Percentiles rank a stretch among this genome's conserved stretches.
Conservation (phyloP, 2,113 vertebrate genomes). For the Eulemur rufifrons region DNA sequence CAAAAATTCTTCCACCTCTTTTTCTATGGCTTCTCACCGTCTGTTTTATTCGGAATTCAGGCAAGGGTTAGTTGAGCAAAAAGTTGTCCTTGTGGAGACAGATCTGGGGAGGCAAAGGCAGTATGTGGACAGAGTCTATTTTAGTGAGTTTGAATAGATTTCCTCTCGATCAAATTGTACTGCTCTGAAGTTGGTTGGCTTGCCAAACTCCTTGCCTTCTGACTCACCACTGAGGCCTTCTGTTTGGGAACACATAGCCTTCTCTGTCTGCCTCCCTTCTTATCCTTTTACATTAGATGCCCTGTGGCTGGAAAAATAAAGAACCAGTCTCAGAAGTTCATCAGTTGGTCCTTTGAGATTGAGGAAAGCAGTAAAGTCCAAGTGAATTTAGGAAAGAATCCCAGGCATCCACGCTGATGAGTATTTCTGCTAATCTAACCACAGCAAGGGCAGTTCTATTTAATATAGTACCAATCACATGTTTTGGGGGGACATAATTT, state of each 20-base stretch:
- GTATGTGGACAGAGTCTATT: conserved; percentile 48
- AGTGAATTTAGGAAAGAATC: conserved; percentile 57
- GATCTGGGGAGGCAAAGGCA: neutral
- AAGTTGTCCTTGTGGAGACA: conserved; percentile 32
- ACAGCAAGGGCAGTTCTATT: neutral
- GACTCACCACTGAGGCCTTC: conserved; percentile 71
- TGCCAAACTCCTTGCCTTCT: conserved; percentile 65
- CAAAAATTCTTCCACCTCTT: neutral
- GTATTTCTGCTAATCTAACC: neutral
- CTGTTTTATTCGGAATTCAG: conserved; percentile 24
- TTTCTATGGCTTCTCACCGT: conserved; percentile 2
- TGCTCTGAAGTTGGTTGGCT: conserved; percentile 36
- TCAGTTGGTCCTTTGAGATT: conserved; percentile 55
- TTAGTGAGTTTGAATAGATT: conserved; percentile 46
- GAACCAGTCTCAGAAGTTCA: conserved; percentile 60
- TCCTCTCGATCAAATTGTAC: conserved; percentile 50
- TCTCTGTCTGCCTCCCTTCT: conserved; percentile 60
- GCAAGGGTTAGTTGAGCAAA: conserved; percentile 57
- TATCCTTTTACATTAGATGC: conserved; percentile 59
- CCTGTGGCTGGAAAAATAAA: conserved; percentile 61
- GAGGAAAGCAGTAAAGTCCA: conserved; percentile 44
- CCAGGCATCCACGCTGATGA: neutral
- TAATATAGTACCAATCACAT: neutral
- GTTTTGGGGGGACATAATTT: neutral
- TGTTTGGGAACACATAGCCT: conserved; percentile 64